Evolutionary conservation across 2,113 vertebrate species (phyloP).

Genomic region (Oxyura jamaicensis): DNA sequence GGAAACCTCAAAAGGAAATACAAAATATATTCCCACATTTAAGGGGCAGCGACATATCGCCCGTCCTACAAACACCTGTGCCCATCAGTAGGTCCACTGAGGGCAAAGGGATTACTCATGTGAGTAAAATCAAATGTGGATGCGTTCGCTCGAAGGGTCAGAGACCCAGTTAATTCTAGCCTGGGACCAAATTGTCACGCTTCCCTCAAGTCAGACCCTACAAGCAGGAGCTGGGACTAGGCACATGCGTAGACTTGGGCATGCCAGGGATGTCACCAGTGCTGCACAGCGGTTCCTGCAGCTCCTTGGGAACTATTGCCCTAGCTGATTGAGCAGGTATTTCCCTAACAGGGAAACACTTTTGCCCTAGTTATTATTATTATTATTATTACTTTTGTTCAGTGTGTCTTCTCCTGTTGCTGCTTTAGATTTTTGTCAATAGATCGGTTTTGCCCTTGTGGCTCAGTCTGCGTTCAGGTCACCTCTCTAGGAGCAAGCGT

Average conservation of each 20-base stretch:
- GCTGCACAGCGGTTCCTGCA: not conserved
- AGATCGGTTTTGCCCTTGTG: conserved; percentile 42
- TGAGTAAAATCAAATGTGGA: not conserved
- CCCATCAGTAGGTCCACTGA: rapidly evolving
- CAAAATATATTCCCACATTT: not conserved
- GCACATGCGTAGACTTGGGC: rapidly evolving
- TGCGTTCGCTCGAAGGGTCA: not conserved
- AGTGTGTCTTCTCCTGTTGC: not conserved
- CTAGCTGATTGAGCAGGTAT: not conserved
- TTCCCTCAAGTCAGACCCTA: not conserved
- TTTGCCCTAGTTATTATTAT: conserved; percentile 18
- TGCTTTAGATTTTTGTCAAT: conserved; percentile 10
- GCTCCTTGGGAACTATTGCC: not conserved
- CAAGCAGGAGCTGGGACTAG: not conserved
- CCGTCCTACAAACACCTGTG: not conserved
- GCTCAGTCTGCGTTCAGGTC: conserved; percentile 70
- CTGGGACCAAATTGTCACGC: rapidly evolving
- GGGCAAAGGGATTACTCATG: not conserved
- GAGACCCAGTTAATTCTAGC: not conserved
- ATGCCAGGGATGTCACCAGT: not conserved
- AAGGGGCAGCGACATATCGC: not conserved
- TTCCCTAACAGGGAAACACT: not conserved
- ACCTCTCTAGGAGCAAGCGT: conserved; percentile 74
- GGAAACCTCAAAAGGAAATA: not conserved
- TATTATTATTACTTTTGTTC: not conserved